phyloP scores from a whole-genome alignment of 1,140 invertebrate species.

The Drosophila pallidifrons region DNA sequence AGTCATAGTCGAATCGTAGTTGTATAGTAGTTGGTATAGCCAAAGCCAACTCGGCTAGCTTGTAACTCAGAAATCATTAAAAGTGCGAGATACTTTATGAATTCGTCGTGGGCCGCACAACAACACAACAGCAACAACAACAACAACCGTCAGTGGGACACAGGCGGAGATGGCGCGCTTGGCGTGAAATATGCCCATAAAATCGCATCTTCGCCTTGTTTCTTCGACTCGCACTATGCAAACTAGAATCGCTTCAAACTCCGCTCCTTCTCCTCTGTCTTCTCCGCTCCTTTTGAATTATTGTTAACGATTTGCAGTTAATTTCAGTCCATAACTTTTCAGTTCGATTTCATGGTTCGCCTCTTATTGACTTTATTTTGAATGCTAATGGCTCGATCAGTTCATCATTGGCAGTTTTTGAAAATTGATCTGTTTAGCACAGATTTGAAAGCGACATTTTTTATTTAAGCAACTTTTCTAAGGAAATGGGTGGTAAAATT shows the following conservation, averaged over 20 bases:
- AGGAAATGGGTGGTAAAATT: not conserved
- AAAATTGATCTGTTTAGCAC: constrained; percentile 19
- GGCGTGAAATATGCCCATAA: constrained; percentile 76
- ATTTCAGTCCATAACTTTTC: constrained; percentile 62
- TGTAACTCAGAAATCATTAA: constrained; percentile 83
- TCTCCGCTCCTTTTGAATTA: constrained; percentile 55
- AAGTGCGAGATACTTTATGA: constrained; percentile 82
- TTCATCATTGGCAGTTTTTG: constrained; percentile 42
- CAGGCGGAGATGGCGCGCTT: constrained; percentile 26
- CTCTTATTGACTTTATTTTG: constrained; percentile 72
- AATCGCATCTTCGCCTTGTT: constrained; percentile 57
- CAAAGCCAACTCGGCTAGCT: constrained; percentile 29
- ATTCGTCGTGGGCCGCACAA: constrained; percentile 72
- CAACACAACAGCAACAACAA: not conserved
- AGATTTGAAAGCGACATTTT: not conserved
- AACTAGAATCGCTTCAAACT: constrained; percentile 45
- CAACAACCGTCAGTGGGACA: constrained; percentile 3
- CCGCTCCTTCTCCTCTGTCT: no score
- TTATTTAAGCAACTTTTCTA: no score
- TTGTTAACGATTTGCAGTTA: constrained; percentile 81
- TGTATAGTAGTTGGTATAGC: not conserved
- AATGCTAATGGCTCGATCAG: constrained; percentile 71
- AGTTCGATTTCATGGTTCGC: constrained; percentile 61
- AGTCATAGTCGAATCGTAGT: not conserved
- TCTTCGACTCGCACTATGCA: constrained; percentile 50